Evolutionary conservation across 2,797 vertebrate species (phyloP).

Genomic region (Distichodus sexfasciatus): DNA sequence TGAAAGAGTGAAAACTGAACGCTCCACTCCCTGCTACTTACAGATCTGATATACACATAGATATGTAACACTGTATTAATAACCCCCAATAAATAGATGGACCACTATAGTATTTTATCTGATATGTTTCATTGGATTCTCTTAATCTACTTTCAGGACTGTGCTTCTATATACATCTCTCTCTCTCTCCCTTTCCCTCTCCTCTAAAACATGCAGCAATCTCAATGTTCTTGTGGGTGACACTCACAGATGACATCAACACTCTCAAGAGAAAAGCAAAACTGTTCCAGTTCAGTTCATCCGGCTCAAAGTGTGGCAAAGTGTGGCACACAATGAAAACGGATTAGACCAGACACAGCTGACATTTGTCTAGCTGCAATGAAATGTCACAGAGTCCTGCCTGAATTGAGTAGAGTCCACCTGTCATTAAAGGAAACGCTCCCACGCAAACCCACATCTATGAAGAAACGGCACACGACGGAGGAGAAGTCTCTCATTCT

Average conservation of each 20-base stretch:
- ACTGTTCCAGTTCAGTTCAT: neutral
- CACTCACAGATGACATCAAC: neutral
- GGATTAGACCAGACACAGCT: conserved; percentile 7
- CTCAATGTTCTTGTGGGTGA: neutral
- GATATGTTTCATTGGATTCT: too few species aligned
- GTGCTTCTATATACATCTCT: neutral
- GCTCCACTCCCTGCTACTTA: neutral
- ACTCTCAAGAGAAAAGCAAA: neutral
- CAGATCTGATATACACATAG: too few species aligned
- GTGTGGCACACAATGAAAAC: neutral
- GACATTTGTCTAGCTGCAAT: conserved; percentile 19
- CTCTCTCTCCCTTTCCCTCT: neutral
- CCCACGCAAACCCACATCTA: too few species aligned
- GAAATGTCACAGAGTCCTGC: conserved; percentile 6
- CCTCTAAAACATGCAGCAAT: neutral
- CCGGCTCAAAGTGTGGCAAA: neutral
- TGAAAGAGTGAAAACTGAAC: neutral
- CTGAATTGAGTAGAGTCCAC: conserved; percentile 1
- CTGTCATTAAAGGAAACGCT: neutral
- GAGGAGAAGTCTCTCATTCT: too few species aligned
- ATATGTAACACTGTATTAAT: too few species aligned
- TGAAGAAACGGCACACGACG: too few species aligned
- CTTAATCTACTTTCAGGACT: too few species aligned
- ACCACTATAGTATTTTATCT: too few species aligned
- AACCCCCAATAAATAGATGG: too few species aligned